Evolutionary conservation across 64 coral and sea anemone genomes (phyloP).

Genomic region (Dendronephthya gigantea): DNA sequence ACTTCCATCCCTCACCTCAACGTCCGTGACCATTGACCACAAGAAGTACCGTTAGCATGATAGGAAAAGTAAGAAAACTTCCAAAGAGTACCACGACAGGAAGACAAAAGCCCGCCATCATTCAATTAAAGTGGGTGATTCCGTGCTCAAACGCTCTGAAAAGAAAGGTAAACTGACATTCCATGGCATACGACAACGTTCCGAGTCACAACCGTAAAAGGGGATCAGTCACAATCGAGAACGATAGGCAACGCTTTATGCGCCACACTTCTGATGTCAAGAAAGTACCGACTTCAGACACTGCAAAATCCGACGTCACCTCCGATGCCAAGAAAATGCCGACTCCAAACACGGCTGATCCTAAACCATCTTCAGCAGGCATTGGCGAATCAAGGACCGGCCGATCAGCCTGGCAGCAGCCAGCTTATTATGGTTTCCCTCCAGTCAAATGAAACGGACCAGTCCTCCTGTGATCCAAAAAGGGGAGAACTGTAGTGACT

Average conservation of each 20-base stretch:
- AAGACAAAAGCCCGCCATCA: neutral
- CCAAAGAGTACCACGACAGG: neutral
- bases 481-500: slow-evolving; percentile 7
- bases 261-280: neutral
- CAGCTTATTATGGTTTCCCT: neutral
- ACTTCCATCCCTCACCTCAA: neutral
- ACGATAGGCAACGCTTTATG: neutral
- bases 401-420: neutral
- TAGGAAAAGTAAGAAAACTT: neutral
- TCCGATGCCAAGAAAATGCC: neutral
- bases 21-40: neutral
- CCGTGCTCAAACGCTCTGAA: neutral
- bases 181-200: neutral
- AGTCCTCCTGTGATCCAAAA: neutral
- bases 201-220: neutral
- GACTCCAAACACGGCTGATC: neutral
- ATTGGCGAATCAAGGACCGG: neutral
- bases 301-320: no score
- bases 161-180: neutral
- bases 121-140: neutral
- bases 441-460: neutral
- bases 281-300: neutral
- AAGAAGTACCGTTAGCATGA: neutral
- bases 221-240: neutral
- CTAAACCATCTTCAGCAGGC: neutral